Evolutionary conservation across 2,888 invertebrate genomes (phyloP).

Genomic region (Dasypolia templi): DNA sequence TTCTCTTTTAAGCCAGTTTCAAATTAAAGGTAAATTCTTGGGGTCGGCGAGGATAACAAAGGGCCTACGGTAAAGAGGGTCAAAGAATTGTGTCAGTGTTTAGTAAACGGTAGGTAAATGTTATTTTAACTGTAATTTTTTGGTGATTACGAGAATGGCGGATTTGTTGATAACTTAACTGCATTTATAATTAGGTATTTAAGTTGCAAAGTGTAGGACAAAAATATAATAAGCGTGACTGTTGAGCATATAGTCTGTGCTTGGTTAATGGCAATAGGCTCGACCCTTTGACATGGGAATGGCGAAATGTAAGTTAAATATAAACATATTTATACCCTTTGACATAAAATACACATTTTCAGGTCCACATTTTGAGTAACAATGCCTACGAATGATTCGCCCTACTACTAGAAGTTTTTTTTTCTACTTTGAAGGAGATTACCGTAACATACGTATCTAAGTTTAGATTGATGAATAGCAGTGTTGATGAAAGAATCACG

Average conservation of each 20-base stretch:
- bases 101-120: conserved; percentile 13
- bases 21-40: conserved; percentile 50
- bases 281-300: background rate
- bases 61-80: conserved; percentile 41
- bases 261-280: background rate
- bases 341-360: background rate
- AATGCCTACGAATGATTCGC: background rate
- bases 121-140: conserved; percentile 46
- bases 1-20: conserved; percentile 48
- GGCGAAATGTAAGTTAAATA: background rate
- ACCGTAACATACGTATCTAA: background rate
- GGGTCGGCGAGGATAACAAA: conserved; percentile 42
- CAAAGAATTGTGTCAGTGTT: conserved; percentile 42
- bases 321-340: background rate
- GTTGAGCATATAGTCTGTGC: background rate
- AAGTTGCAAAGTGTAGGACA: background rate
- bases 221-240: background rate
- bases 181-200: background rate
- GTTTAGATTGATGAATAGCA: background rate
- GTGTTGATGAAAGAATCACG: background rate
- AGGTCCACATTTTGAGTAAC: background rate
- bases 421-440: background rate
- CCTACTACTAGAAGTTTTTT: background rate
- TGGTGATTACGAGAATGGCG: background rate
- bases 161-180: conserved; percentile 4